Base-by-base conservation (phyloP, 2,888 invertebrate species). In the Marronus borbonicus region DNA sequence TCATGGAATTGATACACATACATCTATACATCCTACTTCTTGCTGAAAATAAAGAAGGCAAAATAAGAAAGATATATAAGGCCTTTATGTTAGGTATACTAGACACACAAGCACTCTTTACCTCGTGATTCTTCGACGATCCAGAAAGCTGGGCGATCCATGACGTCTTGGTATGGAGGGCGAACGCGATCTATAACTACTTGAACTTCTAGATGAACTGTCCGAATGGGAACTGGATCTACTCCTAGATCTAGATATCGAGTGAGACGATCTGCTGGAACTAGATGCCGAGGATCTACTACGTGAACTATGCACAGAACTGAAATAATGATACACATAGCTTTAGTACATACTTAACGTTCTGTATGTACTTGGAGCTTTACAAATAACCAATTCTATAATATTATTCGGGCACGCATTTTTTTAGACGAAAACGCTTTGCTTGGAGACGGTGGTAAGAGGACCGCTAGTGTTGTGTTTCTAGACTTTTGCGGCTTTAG, bases 101-200 rank as follows among this genome's bases (percentile, higher is more conserved):
- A 62, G 12, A 31, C 24, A 62, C 17, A 60, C 79, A 70, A 82
- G 81, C 80, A 74, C 28, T 74, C 12, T 81, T 89, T 93, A 98
- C 98, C 98, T 98, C 84, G 98, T 98, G 86, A 98, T 98, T 83
- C 98, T 93, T 79, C 98, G 92, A 84, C 97, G 92, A 89, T 98
- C 98, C 80, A 98, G 90, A 89, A 98, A 98, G 89, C 97, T 97
- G 24, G 98, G 98, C 78, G 98, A 98, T 62, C 98, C 98, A 84
- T 95, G 94, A 80, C 98, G 92, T 78, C 98, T 91, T 72, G 98
- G 97, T 88, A 98, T 98, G 79, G 97, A 97, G n/a, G 94, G 95
- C 79, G 96, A 93, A 82, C 93, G 90, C 12, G 92, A 91, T 24
- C 91, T 89, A 77, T 91, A 91, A 64, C 88, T 88, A 87, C 91